These are phyloP conservation scores for Philaethria dido DNA, from an alignment of 2,888 invertebrate genomes.

Conservation along the genomic window DNA sequence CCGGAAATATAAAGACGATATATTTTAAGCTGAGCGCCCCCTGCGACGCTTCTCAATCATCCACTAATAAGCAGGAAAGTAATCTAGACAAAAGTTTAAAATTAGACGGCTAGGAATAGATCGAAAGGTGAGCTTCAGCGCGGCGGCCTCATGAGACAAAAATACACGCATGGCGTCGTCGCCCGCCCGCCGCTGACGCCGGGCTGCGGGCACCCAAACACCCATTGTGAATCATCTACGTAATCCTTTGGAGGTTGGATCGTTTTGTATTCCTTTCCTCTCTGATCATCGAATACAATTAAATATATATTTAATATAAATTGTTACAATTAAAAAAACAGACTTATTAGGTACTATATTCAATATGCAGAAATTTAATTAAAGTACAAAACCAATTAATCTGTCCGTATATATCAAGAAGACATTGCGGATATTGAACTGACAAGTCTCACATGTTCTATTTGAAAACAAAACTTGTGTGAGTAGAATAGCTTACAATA, in stretches of 20 bases:
- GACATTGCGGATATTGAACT: neutral
- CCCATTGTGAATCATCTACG: slow-evolving; percentile 40
- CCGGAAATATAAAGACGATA: slow-evolving; percentile 67
- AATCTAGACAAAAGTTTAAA: slow-evolving; percentile 83
- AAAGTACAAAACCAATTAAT: neutral
- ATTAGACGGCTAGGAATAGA: slow-evolving; percentile 76
- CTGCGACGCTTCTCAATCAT: slow-evolving; percentile 82
- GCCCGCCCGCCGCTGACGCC: slow-evolving; percentile 57
- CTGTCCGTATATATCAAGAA: slow-evolving; percentile 3
- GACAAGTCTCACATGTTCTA: slow-evolving; percentile 38
- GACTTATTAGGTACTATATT: too few species aligned
- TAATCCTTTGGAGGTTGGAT: slow-evolving; percentile 1
- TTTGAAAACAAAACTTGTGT: slow-evolving; percentile 32
- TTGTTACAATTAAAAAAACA: too few species aligned
- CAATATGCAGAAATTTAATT: neutral
- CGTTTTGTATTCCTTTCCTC: neutral
- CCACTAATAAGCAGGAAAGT: slow-evolving; percentile 82
- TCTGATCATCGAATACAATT: neutral
- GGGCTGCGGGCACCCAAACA: slow-evolving; percentile 54
- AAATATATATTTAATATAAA: too few species aligned
- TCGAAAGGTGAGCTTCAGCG: slow-evolving; percentile 80
- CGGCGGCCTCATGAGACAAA: slow-evolving; percentile 77
- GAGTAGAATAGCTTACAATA: slow-evolving; percentile 39
- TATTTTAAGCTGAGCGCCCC: slow-evolving; percentile 75
- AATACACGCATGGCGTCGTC: slow-evolving; percentile 66